Percentiles rank a stretch among this genome's conserved stretches.
phyloP scores from a whole-genome alignment of 2,888 invertebrate species.

The Patella ulyssiponensis region DNA sequence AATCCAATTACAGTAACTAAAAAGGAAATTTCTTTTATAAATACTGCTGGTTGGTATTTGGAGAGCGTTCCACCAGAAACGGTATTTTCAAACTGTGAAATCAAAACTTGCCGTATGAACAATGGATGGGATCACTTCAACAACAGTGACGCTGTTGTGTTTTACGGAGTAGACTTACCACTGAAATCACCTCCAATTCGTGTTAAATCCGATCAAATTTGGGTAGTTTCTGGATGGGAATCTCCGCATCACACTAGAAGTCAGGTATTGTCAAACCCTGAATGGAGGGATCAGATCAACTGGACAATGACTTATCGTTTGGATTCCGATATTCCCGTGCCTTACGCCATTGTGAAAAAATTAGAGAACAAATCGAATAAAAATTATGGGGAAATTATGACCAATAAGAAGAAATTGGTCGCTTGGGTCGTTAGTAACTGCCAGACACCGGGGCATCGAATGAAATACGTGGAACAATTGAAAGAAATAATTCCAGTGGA shows the following conservation, averaged over 20 bases:
- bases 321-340: constrained; percentile 40
- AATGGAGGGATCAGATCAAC: constrained; percentile 22
- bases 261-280: neutral
- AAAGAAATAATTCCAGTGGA: too few relatives aligned
- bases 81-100: too few relatives aligned
- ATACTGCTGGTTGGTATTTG: too few relatives aligned
- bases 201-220: neutral
- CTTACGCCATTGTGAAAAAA: constrained; percentile 22
- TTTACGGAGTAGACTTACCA: neutral
- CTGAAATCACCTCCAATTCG: neutral
- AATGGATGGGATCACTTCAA: neutral
- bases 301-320: constrained; percentile 42
- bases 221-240: neutral
- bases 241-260: neutral
- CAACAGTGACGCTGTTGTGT: neutral
- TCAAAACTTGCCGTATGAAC: too few relatives aligned
- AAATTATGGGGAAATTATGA: neutral
- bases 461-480: too few relatives aligned
- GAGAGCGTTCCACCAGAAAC: too few relatives aligned
- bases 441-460: constrained; percentile 14
- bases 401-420: constrained; percentile 24
- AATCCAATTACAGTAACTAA: too few relatives aligned
- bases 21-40: too few relatives aligned
- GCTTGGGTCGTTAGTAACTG: constrained; percentile 32
- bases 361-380: neutral